Conservation (phyloP, 2,113 vertebrate genomes). For the Lynx canadensis region DNA sequence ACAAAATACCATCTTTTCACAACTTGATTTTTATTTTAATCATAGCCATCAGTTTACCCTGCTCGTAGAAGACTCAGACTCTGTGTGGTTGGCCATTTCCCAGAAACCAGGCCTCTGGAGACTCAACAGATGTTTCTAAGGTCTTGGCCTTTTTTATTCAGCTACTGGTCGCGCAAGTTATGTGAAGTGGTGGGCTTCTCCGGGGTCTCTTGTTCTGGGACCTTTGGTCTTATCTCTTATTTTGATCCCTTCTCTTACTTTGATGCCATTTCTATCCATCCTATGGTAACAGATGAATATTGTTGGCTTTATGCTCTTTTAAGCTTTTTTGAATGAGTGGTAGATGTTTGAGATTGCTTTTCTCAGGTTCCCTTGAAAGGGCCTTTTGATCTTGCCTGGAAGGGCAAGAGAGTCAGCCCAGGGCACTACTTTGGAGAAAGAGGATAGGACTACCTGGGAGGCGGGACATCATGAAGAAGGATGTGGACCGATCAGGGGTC, state of each 20-base stretch:
- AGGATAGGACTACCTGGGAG: background rate
- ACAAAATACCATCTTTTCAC: background rate
- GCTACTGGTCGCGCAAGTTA: background rate
- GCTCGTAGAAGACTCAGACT: background rate
- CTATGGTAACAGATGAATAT: background rate
- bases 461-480: background rate
- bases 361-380: background rate
- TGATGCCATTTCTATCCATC: background rate
- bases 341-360: background rate
- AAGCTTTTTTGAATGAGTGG: background rate
- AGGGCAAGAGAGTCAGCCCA: background rate
- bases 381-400: background rate
- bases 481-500: background rate
- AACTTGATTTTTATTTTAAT: constrained; percentile 22
- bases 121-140: background rate
- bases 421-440: constrained; percentile 1
- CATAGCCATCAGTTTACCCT: background rate
- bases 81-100: background rate
- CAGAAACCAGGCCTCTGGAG: background rate
- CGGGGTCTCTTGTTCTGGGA: background rate
- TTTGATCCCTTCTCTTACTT: background rate
- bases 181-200: background rate
- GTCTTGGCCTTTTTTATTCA: background rate
- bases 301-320: background rate
- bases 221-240: background rate